Conservation (phyloP, 2,888 invertebrate species). For the Ferrisia virgata region DNA sequence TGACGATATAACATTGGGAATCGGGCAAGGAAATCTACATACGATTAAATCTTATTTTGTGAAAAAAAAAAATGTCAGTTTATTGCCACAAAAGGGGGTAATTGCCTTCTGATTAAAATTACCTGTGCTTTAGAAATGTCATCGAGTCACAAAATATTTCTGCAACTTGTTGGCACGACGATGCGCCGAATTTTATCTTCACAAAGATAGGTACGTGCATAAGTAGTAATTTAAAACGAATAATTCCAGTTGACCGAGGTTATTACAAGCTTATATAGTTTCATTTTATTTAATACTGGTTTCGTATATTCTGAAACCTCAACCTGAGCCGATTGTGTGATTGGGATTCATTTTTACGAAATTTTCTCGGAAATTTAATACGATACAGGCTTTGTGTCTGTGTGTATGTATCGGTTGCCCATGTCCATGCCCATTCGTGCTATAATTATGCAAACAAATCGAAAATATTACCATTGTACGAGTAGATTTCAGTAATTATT, state of each 20-base stretch:
- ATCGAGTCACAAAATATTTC: not conserved
- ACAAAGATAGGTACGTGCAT: too few species aligned
- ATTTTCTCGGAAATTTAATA: not conserved
- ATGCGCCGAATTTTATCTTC: not conserved
- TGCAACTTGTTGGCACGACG: not conserved
- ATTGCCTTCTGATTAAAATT: not conserved
- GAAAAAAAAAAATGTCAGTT: not conserved
- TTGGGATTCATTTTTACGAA: conserved; percentile 2
- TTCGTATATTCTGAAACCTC: not conserved
- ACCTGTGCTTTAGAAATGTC: not conserved
- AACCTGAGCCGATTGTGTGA: not conserved
- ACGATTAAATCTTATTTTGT: not conserved
- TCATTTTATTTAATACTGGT: not conserved
- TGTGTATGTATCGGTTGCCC: not conserved
- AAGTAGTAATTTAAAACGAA: not conserved
- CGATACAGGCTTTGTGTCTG: too few species aligned
- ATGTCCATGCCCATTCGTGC: not conserved
- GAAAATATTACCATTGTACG: not conserved
- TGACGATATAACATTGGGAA: too few species aligned
- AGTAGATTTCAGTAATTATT: conserved; percentile 10
- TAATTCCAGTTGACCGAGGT: conserved; percentile 7
- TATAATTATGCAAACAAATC: conserved; percentile 13
- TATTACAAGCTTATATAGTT: conserved; percentile 11
- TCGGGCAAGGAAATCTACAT: too few species aligned
- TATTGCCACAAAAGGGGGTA: not conserved